A percentile compares a stretch with the other conserved stretches of the same genome.
Evolutionary conservation across 2,888 invertebrate species (phyloP).

Genomic region (Gari tellinella): DNA sequence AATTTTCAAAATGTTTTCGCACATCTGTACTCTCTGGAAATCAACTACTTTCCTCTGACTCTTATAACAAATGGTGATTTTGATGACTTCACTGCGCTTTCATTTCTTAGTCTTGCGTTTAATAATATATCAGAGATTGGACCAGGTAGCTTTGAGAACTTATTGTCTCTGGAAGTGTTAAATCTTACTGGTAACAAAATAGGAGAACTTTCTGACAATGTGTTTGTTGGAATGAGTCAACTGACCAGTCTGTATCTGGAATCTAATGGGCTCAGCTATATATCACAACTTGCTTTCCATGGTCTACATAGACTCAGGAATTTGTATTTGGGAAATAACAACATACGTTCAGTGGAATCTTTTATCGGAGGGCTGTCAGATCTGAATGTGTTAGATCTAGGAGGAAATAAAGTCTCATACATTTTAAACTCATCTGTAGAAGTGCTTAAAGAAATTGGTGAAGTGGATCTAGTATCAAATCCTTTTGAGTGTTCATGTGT

Average conservation of each 20-base stretch:
- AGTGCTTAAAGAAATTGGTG: conserved; percentile 35
- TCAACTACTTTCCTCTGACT: no score
- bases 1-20: no score
- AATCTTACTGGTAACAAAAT: conserved; percentile 40
- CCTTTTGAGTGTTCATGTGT: conserved; percentile 79
- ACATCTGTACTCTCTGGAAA: no score
- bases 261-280: conserved; percentile 55
- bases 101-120: conserved; percentile 25
- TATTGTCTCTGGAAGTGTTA: conserved; percentile 28
- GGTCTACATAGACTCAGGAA: conserved; percentile 41
- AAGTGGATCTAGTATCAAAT: conserved; percentile 65
- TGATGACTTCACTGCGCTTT: conserved; percentile 6
- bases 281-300: conserved; percentile 44
- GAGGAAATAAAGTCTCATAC: conserved; percentile 52
- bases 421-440: conserved; percentile 40
- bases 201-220: conserved; percentile 49
- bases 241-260: conserved; percentile 66
- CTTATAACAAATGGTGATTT: conserved; percentile 12
- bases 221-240: conserved; percentile 53
- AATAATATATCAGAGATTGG: conserved; percentile 40
- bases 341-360: conserved; percentile 29
- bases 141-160: conserved; percentile 23
- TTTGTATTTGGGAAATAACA: conserved; percentile 59
- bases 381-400: conserved; percentile 43
- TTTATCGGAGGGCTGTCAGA: conserved; percentile 41